These are phyloP conservation scores for Dendronephthya gigantea DNA, from an alignment of 64 coral and sea anemone species.

Conservation along the genomic window DNA sequence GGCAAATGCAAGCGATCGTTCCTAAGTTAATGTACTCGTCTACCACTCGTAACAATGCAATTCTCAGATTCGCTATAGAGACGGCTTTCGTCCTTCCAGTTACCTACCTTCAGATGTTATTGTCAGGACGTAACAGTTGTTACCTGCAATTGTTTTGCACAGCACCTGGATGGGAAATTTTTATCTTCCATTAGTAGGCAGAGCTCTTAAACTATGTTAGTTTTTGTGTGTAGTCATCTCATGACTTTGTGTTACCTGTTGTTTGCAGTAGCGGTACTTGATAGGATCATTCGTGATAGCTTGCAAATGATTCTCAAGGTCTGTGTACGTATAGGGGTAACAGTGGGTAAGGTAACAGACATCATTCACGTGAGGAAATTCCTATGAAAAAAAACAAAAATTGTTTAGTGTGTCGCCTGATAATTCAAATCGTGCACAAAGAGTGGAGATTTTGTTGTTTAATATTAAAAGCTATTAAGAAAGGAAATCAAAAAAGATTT, in stretches of 20 bases:
- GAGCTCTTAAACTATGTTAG: neutral
- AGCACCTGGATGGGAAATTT: conserved; percentile 37
- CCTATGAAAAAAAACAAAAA: conserved; percentile 22
- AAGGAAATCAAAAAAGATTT: neutral
- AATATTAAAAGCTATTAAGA: too few species aligned
- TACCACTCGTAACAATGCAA: neutral
- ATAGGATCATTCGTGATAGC: conserved; percentile 47
- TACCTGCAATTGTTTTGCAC: conserved; percentile 86
- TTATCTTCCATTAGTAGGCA: neutral
- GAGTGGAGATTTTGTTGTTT: too few species aligned
- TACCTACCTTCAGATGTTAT: conserved; percentile 66
- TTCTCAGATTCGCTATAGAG: neutral
- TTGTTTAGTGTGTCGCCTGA: neutral
- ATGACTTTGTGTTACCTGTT: conserved; percentile 41
- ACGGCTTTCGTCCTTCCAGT: neutral
- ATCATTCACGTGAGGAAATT: conserved; percentile 66
- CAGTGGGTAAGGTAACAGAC: conserved; percentile 85
- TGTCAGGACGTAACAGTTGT: conserved; percentile 76
- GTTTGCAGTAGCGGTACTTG: conserved; percentile 48
- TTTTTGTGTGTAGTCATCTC: too few species aligned
- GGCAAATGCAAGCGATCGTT: neutral
- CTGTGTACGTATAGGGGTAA: conserved; percentile 92
- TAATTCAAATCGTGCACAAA: too few species aligned
- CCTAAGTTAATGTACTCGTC: neutral
- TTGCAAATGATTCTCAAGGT: conserved; percentile 57